phyloP scores from a whole-genome alignment of 2,888 invertebrate species.

The Chalcis sispes region DNA sequence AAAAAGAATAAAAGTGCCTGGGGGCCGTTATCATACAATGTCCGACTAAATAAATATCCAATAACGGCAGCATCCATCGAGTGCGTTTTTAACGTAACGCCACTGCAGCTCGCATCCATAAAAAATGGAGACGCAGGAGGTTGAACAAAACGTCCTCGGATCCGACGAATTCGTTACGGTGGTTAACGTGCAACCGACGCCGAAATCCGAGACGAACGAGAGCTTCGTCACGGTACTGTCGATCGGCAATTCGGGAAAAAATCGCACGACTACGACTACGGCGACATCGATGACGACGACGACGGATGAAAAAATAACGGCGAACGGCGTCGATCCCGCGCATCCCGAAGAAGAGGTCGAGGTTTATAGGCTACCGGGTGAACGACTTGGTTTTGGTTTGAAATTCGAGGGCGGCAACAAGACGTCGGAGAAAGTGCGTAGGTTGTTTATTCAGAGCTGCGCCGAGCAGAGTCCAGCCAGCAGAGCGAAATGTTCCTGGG shows the following conservation, averaged over 20 bases:
- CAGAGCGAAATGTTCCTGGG: slow-evolving; percentile 89
- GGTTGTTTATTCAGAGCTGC: slow-evolving; percentile 92
- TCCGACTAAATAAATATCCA: no score
- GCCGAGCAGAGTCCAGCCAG: slow-evolving; percentile 92
- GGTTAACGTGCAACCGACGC: slow-evolving; percentile 76
- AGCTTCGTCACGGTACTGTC: slow-evolving; percentile 81
- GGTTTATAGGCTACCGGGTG: slow-evolving; percentile 91
- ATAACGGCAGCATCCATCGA: no score
- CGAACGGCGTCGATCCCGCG: slow-evolving; percentile 63
- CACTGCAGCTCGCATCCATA: no score
- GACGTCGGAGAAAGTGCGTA: slow-evolving; percentile 86
- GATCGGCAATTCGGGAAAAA: slow-evolving; percentile 77
- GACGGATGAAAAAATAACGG: slow-evolving; percentile 36
- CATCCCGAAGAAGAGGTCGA: slow-evolving; percentile 84
- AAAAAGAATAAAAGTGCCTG: no score
- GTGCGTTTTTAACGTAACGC: no score
- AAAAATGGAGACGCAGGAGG: no score
- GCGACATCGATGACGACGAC: no score
- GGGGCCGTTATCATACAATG: no score
- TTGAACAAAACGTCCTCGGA: not conserved
- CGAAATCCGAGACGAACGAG: slow-evolving; percentile 51
- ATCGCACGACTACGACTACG: no score
- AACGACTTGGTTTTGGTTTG: slow-evolving; percentile 92
- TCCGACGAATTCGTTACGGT: slow-evolving; percentile 79
- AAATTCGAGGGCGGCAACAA: slow-evolving; percentile 95